Conservation (phyloP, 1,140 invertebrate genomes). For the Bursaphelenchus mucronatus region DNA sequence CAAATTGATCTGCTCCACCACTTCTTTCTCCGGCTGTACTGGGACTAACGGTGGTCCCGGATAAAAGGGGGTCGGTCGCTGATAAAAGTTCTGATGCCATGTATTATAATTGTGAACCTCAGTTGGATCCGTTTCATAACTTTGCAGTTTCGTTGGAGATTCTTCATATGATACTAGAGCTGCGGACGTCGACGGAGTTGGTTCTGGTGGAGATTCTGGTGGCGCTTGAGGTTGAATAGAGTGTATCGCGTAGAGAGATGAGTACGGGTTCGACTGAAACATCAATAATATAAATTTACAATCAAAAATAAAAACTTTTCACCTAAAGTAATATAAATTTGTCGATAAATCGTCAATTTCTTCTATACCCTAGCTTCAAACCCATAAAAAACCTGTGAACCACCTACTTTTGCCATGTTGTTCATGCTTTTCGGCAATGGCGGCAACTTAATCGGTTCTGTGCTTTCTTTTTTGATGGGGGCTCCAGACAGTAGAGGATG, state of each 20-base stretch:
- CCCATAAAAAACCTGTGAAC: not conserved
- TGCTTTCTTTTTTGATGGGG: not conserved
- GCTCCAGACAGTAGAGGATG: constrained; percentile 9
- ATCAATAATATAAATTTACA: too few relatives aligned
- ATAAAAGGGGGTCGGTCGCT: constrained; percentile 2
- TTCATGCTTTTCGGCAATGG: not conserved
- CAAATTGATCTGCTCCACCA: constrained; percentile 10
- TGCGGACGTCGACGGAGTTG: too few relatives aligned
- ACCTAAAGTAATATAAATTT: not conserved
- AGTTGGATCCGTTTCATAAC: too few relatives aligned
- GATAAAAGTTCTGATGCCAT: constrained; percentile 15
- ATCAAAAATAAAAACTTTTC: not conserved
- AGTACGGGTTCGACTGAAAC: too few relatives aligned
- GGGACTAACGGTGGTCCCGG: not conserved
- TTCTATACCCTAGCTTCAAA: not conserved
- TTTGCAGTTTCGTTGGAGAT: too few relatives aligned
- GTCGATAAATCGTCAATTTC: not conserved
- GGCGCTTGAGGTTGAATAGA: too few relatives aligned
- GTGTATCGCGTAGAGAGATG: too few relatives aligned
- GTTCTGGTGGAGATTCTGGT: too few relatives aligned
- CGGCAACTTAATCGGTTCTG: not conserved
- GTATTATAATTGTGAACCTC: not conserved
- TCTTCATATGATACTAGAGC: too few relatives aligned
- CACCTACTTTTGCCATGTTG: not conserved
- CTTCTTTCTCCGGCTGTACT: constrained; percentile 6